Evolutionary conservation across 2,888 invertebrate species (phyloP), one percentile per base, ranked within the genome.

Genomic region (Neoaliturus tenellus): DNA sequence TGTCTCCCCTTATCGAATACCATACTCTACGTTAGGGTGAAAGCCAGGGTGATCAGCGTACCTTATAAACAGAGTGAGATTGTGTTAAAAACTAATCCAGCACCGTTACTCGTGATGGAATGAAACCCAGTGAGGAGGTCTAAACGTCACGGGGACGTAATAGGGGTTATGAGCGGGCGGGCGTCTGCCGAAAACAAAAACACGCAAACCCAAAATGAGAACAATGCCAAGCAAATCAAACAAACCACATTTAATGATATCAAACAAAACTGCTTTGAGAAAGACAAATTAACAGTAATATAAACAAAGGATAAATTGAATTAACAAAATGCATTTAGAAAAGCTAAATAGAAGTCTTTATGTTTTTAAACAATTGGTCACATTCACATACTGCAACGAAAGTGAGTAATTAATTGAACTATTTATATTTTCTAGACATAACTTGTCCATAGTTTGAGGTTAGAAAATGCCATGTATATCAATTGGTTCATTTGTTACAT

Each of bases 91-190:
- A 28, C 67, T 83, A 83, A 80, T 62, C 83, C 85, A 83, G 83
- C 75, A 83, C 85, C 83, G 83, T 86, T 87, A 88, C 87, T 88
- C 88, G 78, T 88, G 88, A 83, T 88, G 88, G 85, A 88, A 88
- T 85, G 88, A 87, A 83, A 88, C 88, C 88, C 88, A 88, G 81
- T 88, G 86, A 83, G 88, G 88, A 82, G 88, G 86, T 86, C 87
- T 87, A 86, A 88, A 88, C 86, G 90, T 89, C 88, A 90, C 90
- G 86, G 91, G 91, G 87, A 91, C 91, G 89, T 91, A 92, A 90
- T 92, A 92, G 89, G 92, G 92, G 90, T 92, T 92, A 89, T 91
- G 91, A 89, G 92, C 91, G 88, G 92, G 92, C 88, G 91, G 92
- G 83, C 88, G 88, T 86, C 88, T 87, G 88, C 87, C 86, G 83